Evolutionary conservation across 2,113 vertebrate genomes (phyloP).

Genomic region (Porphyrio hochstetteri): DNA sequence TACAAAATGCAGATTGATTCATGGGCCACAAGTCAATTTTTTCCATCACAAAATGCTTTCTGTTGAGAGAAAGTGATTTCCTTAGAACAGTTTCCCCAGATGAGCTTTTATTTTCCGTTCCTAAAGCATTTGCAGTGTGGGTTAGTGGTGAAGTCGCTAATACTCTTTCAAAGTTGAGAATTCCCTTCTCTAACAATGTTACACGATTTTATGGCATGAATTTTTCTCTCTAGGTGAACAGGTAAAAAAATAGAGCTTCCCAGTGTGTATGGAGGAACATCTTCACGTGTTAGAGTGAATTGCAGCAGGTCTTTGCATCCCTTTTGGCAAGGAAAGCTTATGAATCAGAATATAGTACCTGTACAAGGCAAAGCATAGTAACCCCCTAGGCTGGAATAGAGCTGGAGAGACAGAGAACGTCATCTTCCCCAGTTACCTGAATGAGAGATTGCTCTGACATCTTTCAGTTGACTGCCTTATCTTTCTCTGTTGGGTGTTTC

Average conservation of each 20-base stretch:
- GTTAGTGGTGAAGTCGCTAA: background rate
- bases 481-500: background rate
- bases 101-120: background rate
- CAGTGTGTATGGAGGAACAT: background rate
- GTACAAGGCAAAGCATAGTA: background rate
- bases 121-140: background rate
- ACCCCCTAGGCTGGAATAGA: background rate
- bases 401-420: accelerated
- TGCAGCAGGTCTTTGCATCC: background rate
- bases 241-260: background rate
- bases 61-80: constrained; percentile 1
- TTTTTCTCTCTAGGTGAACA: background rate
- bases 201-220: background rate
- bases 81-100: background rate
- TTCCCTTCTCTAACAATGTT: background rate
- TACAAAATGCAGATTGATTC: background rate
- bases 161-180: background rate
- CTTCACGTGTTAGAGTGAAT: background rate
- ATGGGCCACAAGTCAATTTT: background rate
- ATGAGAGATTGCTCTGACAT: background rate
- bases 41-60: background rate
- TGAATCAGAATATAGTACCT: background rate
- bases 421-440: background rate
- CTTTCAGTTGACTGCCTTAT: background rate
- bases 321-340: background rate